Conservation (phyloP, 1,140 invertebrate genomes). For the Heliconius himera region DNA sequence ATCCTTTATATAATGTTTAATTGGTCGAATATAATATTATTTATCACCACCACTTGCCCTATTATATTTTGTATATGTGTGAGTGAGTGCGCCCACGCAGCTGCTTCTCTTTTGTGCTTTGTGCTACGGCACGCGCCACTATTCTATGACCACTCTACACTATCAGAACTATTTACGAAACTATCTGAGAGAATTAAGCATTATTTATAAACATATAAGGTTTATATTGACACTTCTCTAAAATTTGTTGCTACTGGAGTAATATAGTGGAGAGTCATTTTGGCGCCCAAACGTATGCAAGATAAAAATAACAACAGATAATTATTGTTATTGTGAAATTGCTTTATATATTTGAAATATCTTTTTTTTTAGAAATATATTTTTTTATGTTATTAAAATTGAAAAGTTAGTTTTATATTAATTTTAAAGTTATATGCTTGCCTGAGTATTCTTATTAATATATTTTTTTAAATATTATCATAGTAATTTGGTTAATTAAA, state of each 20-base stretch:
- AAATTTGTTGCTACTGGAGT: not conserved
- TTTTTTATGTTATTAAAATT: too few species aligned
- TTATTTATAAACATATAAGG: not conserved
- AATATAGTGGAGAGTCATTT: not conserved
- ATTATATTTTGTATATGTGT: constrained; percentile 36
- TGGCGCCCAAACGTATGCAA: not conserved
- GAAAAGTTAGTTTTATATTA: too few species aligned
- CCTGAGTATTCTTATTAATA: too few species aligned
- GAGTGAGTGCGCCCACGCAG: constrained; percentile 61
- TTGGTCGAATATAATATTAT: constrained; percentile 2
- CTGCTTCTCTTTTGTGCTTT: constrained; percentile 65
- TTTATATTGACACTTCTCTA: not conserved
- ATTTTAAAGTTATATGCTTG: too few species aligned
- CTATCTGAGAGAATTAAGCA: not conserved
- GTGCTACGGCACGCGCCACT: constrained; percentile 67
- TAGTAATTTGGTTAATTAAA: too few species aligned
- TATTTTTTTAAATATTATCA: too few species aligned
- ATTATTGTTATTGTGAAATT: not conserved
- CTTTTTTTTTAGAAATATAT: not conserved
- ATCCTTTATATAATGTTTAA: not conserved
- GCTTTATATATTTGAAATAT: not conserved
- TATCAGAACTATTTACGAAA: constrained; percentile 38
- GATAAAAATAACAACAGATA: not conserved
- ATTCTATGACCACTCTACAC: constrained; percentile 58
- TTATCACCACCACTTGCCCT: not conserved